phyloP scores from a whole-genome alignment of 1,140 invertebrate genomes.

The Monomorium pharaonis region DNA sequence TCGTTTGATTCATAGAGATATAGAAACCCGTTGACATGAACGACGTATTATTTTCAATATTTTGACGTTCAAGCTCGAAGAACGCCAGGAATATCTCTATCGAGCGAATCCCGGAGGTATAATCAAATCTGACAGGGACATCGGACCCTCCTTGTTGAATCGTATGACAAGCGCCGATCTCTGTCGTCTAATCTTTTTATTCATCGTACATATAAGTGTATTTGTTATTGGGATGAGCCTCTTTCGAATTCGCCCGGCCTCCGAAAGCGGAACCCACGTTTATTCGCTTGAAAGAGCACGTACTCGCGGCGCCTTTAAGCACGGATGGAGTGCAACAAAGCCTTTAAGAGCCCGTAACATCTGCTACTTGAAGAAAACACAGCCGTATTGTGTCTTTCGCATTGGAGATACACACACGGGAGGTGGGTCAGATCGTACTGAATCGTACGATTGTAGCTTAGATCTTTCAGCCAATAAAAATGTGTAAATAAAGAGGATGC shows the following conservation, averaged over 20 bases:
- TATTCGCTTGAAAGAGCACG: conserved; percentile 63
- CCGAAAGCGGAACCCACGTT: conserved; percentile 41
- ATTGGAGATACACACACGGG: conserved; percentile 57
- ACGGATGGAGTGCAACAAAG: conserved; percentile 60
- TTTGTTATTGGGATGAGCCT: conserved; percentile 71
- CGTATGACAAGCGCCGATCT: conserved; percentile 51
- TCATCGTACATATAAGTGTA: conserved; percentile 60
- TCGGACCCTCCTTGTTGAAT: conserved; percentile 7
- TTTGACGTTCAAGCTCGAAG: conserved; percentile 19
- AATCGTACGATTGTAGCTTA: not conserved
- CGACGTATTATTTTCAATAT: conserved; percentile 33
- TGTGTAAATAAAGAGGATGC: not conserved
- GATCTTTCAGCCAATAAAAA: conserved; percentile 11
- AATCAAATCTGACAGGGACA: conserved; percentile 36
- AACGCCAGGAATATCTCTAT: not conserved
- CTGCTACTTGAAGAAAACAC: conserved; percentile 68
- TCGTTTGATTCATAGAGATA: not conserved
- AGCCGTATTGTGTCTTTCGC: conserved; percentile 64
- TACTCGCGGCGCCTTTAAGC: conserved; percentile 52
- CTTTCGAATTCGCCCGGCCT: conserved; percentile 54
- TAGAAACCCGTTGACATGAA: not conserved
- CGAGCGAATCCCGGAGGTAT: conserved; percentile 7
- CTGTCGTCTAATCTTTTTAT: conserved; percentile 59
- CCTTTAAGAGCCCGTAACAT: conserved; percentile 62
- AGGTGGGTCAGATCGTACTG: not conserved